Percentiles rank a stretch among this genome's conserved stretches.
Conservation (phyloP, 2,113 vertebrate genomes). For the Phasianus colchicus region DNA sequence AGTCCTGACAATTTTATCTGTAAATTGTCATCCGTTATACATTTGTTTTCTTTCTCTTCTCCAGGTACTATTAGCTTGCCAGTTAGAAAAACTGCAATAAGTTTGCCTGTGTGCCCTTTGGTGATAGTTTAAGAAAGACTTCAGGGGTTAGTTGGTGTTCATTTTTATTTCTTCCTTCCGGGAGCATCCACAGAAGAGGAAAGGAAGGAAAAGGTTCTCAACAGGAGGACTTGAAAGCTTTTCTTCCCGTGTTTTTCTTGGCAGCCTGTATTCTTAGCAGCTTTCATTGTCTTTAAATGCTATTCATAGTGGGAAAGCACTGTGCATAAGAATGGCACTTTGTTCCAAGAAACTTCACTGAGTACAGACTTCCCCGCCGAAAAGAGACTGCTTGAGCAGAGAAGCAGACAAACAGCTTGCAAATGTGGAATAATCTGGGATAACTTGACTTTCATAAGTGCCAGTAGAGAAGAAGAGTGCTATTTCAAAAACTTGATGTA, state of each 20-base stretch:
- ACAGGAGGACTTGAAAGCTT: rapidly evolving
- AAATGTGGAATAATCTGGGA: not conserved
- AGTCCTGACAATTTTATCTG: not conserved
- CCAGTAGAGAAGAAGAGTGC: not conserved
- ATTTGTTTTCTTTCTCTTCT: not conserved
- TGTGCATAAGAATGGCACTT: not conserved
- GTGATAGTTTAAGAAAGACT: not conserved
- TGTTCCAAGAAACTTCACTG: not conserved
- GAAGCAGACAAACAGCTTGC: not conserved
- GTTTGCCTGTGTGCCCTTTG: not conserved
- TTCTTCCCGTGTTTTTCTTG: not conserved
- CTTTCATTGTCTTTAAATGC: not conserved
- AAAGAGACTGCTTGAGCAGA: not conserved
- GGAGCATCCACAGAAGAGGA: not conserved
- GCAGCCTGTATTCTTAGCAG: not conserved
- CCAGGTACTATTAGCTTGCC: not conserved
- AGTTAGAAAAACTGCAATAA: not conserved
- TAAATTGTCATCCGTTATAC: not conserved
- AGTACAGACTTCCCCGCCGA: not conserved
- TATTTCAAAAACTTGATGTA: not conserved
- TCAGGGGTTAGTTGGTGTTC: not conserved
- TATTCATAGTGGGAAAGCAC: not conserved
- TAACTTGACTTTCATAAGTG: not conserved
- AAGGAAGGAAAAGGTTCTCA: not conserved
- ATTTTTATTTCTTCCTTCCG: not conserved